A percentile compares a stretch with the other conserved stretches of the same genome.
Evolutionary conservation across 2,113 vertebrate species (phyloP).

Genomic region (Sus scrofa): T2T-Sscrofa CM000818.6:65253001-65253500

Average conservation of each 20-base stretch:
- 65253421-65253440: background rate
- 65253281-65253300: background rate
- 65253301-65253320: background rate
- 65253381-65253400: background rate
- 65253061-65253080: background rate
- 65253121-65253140: background rate
- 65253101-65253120: background rate
- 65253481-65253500: background rate
- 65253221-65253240: background rate
- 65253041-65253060: background rate
- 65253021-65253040: background rate
- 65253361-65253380: background rate
- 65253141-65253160: background rate
- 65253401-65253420: background rate
- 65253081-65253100: background rate
- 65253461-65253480: background rate
- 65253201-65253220: background rate
- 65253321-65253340: background rate
- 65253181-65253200: background rate
- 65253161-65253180: background rate
- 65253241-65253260: background rate
- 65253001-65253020: background rate
- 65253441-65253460: background rate
- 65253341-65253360: background rate
- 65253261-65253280: background rate